Evolutionary conservation across 2,888 invertebrate species (phyloP).

Genomic region (Rhagonycha fulva): DNA sequence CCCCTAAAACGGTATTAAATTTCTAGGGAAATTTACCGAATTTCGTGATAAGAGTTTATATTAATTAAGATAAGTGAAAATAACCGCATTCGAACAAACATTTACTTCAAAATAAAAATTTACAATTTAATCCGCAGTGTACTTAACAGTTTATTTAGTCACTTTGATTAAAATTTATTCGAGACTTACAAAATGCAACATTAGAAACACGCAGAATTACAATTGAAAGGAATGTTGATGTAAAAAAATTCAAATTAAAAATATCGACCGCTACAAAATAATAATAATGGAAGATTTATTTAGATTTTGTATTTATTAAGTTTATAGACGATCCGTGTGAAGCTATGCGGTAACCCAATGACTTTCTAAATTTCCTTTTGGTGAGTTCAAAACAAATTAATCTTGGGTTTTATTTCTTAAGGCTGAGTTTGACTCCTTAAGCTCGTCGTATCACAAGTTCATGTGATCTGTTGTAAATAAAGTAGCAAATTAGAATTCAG

Average conservation of each 20-base stretch:
- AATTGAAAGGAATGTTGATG: background rate
- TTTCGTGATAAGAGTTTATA: background rate
- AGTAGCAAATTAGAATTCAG: background rate
- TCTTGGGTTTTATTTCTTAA: background rate
- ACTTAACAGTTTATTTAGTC: background rate
- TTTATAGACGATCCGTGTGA: background rate
- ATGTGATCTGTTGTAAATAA: background rate
- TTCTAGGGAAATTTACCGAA: background rate
- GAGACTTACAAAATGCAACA: background rate
- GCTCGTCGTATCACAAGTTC: background rate
- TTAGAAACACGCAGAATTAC: background rate
- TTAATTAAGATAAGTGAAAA: background rate
- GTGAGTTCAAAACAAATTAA: background rate
- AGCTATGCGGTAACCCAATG: background rate
- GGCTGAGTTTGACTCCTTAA: background rate
- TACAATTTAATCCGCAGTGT: background rate
- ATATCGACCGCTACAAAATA: background rate
- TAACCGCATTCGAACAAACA: background rate
- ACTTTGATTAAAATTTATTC: background rate
- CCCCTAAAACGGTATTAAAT: conserved; percentile 1
- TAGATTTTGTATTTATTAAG: background rate
- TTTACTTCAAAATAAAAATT: background rate
- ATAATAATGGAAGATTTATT: background rate
- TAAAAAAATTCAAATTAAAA: background rate
- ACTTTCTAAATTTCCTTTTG: background rate